phyloP scores from a whole-genome alignment of 2,888 invertebrate species.

The Ichneumon xanthorius region DNA sequence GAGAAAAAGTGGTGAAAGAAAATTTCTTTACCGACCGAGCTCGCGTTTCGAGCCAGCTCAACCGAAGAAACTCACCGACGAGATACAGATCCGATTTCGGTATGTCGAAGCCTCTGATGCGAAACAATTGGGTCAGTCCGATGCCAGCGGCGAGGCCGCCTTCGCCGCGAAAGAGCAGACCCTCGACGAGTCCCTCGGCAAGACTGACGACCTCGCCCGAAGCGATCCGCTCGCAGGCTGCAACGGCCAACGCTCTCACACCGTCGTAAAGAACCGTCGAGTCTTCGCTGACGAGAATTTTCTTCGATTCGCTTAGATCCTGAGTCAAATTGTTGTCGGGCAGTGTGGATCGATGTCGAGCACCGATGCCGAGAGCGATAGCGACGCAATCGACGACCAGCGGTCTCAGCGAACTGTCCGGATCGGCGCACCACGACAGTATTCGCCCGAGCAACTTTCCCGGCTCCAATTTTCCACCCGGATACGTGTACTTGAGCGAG shows the following conservation, averaged over 20 bases:
- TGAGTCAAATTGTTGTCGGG: constrained; percentile 78
- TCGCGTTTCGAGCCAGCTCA: no score
- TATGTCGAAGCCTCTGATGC: constrained; percentile 78
- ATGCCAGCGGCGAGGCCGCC: constrained; percentile 79
- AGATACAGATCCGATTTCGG: constrained; percentile 78
- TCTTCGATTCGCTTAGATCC: constrained; percentile 78
- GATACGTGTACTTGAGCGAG: constrained; percentile 81
- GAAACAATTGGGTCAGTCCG: constrained; percentile 77
- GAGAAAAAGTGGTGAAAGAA: no score
- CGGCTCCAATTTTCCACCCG: constrained; percentile 80
- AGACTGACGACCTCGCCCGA: constrained; percentile 78
- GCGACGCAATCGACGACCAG: constrained; percentile 79
- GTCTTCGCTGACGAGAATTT: constrained; percentile 76
- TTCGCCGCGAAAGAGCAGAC: constrained; percentile 77
- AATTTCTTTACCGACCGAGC: no score
- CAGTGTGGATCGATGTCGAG: constrained; percentile 77
- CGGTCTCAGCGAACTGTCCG: constrained; percentile 75
- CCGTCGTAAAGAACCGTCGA: constrained; percentile 74
- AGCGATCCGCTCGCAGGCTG: constrained; percentile 77
- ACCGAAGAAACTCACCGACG: constrained; percentile 72
- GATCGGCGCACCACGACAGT: constrained; percentile 80
- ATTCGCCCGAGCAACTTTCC: constrained; percentile 80
- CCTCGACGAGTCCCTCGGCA: constrained; percentile 80
- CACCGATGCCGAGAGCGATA: constrained; percentile 78
- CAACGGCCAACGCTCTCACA: constrained; percentile 76